Evolutionary conservation across 1,140 invertebrate species (phyloP), one percentile per base, ranked within the genome.

Genomic region (Limonius californicus): DNA sequence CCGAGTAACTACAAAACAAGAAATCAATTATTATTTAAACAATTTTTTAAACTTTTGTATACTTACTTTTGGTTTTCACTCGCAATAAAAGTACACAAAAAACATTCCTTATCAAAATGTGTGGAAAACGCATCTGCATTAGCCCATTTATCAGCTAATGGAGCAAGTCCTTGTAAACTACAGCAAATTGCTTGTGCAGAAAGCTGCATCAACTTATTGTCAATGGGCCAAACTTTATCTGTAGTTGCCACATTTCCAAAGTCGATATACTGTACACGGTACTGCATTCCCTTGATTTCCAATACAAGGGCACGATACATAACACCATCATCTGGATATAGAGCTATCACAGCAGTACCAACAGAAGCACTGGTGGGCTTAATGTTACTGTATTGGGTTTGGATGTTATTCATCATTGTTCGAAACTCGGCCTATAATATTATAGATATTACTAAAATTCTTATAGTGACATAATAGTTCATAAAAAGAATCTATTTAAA

Each of bases 101-200:
- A 84, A 1, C 77, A 73, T 0, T 84, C 85, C 16, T 79, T 79
- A 63, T 83, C 81, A 64, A 88, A 87, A 69, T 80, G 83, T 8
- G 78, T 68, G 59, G 83, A 80, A 57, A 84, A 78, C 18, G 78
- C 76, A 1, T 79, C 73, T 30, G 79, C 67, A 39, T 80, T 75
- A 2, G 80, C 78, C 86, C 86, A 88, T 53, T 71, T 75, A 1
- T 73, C 75, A 19, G 1, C 21, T 27, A 55, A 23, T 1, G 85
- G 83, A 11, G 77, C 62, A 1, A 90, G 78, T 30, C 83, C 81
- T 12, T 79, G 72, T 15, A 92, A 74, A 0, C 80, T 77, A 72
- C 89, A 91, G 15, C 81, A 78, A 2, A 89, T 77, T 0, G 86
- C 87, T 78, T 89, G 85, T 54, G 82, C 85, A 0, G 89, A 88